Base-by-base conservation (phyloP, 2,797 vertebrate genomes). In the Telmatherina bonti region DNA sequence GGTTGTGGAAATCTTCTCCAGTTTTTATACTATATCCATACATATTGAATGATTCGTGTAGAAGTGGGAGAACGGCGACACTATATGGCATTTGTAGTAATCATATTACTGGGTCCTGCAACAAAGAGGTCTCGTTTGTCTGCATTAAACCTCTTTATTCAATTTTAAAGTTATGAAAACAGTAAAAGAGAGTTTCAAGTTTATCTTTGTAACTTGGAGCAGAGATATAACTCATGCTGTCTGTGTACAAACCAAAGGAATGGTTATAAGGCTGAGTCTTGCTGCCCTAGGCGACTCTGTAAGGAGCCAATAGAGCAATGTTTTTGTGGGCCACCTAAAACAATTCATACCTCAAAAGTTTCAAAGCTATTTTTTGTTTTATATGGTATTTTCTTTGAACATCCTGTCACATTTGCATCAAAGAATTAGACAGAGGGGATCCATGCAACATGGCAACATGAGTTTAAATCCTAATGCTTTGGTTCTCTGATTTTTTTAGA, bases 1-100 rank as follows among this genome's bases (percentile, higher is more conserved):
- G 10, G 38, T 54, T 24, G 30, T 67, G 45, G 31, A 72, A 79
- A 71, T 33, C 27, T 31, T 63, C 53, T 65, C 2, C 1, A 5
- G 64, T 45, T 20, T 45, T 43, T 43, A 18, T 43, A 43, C 41
- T 12, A 7, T 43, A 20, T 20, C 43, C 20, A 45, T n/a, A 45
- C 15, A 45, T 20, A n/a, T n/a, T 2, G 43, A 45, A 20, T 45
- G 43, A n/a, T 20, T n/a, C 2, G 43, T 9, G 43, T 45, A n/a
- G 9, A 45, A 7, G 7, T 45, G 43, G 20, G 20, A 47, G 18
- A 47, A 22, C 45, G 45, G 10, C 9, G 22, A 22, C n/a, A n/a
- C 20, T n/a, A 47, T 47, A 22, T 47, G 45, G n/a, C 20, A 47
- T 47, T 47, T 47, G 20, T 22, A 9, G n/a, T 47, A 47, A 47